Conservation (phyloP, 2,888 invertebrate genomes). For the Fragum whitleyi region DNA sequence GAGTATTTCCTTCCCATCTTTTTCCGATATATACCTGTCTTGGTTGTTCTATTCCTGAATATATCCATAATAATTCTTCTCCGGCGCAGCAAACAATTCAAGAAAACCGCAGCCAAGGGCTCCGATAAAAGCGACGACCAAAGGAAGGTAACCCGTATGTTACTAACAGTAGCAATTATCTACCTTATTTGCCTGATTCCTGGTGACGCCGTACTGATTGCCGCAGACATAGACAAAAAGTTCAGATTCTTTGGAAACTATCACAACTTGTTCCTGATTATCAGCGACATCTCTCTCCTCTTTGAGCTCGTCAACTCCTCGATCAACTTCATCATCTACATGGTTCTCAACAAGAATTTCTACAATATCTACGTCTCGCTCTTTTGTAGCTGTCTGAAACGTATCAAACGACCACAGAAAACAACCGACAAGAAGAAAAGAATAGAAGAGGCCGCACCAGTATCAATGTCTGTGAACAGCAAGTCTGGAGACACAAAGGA, state of each 20-base stretch:
- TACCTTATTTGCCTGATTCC: constrained; percentile 62
- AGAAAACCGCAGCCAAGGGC: constrained; percentile 21
- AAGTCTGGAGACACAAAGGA: background rate
- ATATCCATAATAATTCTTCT: constrained; percentile 47
- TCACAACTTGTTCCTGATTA: constrained; percentile 64
- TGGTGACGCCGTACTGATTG: constrained; percentile 50
- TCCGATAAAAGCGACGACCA: constrained; percentile 47
- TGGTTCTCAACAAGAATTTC: constrained; percentile 63
- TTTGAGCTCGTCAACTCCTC: constrained; percentile 67
- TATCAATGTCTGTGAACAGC: background rate
- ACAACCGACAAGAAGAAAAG: background rate
- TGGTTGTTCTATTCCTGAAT: constrained; percentile 57
- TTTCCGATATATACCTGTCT: constrained; percentile 62
- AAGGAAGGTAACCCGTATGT: constrained; percentile 59
- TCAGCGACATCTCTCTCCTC: constrained; percentile 61
- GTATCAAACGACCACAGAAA: background rate
- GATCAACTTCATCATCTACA: constrained; percentile 68
- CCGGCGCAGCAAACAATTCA: constrained; percentile 37
- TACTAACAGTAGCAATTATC: constrained; percentile 57
- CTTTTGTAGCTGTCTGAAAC: constrained; percentile 49
- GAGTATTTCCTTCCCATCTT: constrained; percentile 58
- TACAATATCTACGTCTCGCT: constrained; percentile 42
- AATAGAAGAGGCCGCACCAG: background rate
- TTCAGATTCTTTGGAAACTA: constrained; percentile 62
- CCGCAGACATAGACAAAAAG: constrained; percentile 34